Evolutionary conservation across 2,888 invertebrate genomes (phyloP), one percentile per base, ranked within the genome.

Genomic region (Rosalia funebris): DNA sequence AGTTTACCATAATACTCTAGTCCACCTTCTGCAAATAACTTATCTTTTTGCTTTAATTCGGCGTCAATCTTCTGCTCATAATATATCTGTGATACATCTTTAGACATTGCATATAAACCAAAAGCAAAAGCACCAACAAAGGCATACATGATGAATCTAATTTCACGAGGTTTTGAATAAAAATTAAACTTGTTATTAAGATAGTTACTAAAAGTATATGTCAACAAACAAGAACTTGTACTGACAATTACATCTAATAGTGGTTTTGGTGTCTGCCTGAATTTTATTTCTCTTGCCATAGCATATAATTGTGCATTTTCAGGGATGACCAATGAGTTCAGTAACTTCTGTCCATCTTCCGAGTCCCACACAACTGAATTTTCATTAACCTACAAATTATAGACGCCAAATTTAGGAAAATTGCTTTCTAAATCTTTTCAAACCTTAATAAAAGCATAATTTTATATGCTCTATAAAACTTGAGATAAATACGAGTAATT

Each of bases 281-380:
- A 86, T 57, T 89, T 77, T 50, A 95, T 85, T 79, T 93, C 89
- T 69, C 89, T 85, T 57, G 92, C 92, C 17, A 95, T 87, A 0
- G 90, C 93, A 83, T 92, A 95, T 61, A 91, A 84, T 77, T 93
- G 89, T 7, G 92, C 93, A 63, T 89, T 87, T 63, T 92, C 90
- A 10, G 91, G 89, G n/a, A 95, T 76, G 1, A 92, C 79, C 19
- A 94, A 75, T 0, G 92, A 86, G 10, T 90, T 81, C 47, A 88
- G 80, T 41, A 95, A 82, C 55, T 86, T 79, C 68, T 85, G 78
- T 0, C 90, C 91, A 57, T 83, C 84, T 57, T 87, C 84, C 0
- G 88, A 83, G 31, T 83, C 82, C 89, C 91, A 92, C 68, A 89
- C 82, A 0, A 94, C 82, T 48, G 82, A 77, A 64, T 88, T 83